These are phyloP conservation scores for Anolis carolinensis DNA, from an alignment of 2,113 vertebrate species.

Conservation along the genomic window DNA sequence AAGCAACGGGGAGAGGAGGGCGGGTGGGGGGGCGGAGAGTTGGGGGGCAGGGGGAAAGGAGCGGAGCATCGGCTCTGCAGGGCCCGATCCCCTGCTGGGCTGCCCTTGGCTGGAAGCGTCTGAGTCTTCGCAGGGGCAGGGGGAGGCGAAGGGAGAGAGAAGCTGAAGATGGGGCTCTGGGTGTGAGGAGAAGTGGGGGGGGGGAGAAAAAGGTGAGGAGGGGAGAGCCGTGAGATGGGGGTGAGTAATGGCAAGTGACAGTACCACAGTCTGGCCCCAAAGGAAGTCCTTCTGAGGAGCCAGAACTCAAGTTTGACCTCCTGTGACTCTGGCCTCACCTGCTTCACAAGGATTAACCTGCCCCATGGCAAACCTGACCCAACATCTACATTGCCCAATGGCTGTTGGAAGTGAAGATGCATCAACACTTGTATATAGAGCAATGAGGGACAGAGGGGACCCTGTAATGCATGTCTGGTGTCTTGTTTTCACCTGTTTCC, in stretches of 20 bases:
- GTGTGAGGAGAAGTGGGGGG: conserved; percentile 59
- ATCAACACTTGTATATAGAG: no score
- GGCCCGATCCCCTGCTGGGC: conserved; percentile 71
- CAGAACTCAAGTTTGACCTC: neutral
- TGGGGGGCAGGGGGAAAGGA: conserved; percentile 81
- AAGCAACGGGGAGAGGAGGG: conserved; percentile 80
- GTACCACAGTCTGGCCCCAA: conserved; percentile 10
- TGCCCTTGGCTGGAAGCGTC: conserved; percentile 87
- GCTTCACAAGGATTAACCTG: neutral
- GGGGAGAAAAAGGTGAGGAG: conserved; percentile 52
- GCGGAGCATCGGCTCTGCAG: conserved; percentile 86
- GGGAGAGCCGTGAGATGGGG: conserved; percentile 62
- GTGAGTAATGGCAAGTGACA: conserved; percentile 46
- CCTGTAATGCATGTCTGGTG: no score
- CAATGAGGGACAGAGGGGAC: no score
- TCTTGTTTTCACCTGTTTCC: no score
- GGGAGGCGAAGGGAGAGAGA: conserved; percentile 84
- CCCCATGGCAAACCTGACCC: neutral
- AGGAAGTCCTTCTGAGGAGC: neutral
- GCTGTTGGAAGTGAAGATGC: no score
- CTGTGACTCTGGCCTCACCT: neutral
- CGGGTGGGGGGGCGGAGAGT: conserved; percentile 83
- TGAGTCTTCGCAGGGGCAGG: conserved; percentile 87
- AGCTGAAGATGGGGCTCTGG: conserved; percentile 92
- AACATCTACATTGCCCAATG: neutral